Evolutionary conservation across 1,140 invertebrate species (phyloP), one percentile per base, ranked within the genome.

Genomic region (Drosophila albomicans): DNA sequence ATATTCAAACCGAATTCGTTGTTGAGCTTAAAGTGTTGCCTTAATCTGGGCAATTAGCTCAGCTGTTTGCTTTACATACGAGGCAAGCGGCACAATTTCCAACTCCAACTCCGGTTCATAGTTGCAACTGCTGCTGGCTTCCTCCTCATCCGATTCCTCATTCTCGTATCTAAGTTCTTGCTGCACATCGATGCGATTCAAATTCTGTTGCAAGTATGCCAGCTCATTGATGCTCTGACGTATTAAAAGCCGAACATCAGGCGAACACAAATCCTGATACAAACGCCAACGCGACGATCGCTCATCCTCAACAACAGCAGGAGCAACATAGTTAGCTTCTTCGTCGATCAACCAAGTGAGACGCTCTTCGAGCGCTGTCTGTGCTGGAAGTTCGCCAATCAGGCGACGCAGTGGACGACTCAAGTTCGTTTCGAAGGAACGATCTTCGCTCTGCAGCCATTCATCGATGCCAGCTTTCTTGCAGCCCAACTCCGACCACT

Each of bases 371-470:
- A 13, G 52, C 0, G 69, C 69, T 0, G 69, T 72, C 52, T 43
- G 25, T 0, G 62, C 20, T 1, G 69, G 69, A 16, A 51, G 16
- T 3, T 72, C 69, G 13, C 69, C 69, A 4, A 72, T 48, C 0
- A 72, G 28, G 1, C 62, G 69, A 0, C 69, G 69, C 1, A 72
- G 16, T 0, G 62, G 69, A 3, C 16, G 52, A 57, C 69, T 72
- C 1, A 72, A 28, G 0, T 48, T 30, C 4, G 69, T 66, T 8
- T 72, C 69, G 4, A 72, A 66, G 4, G 52, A 13, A 2, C 62
- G 69, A 66, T 72, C 69, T 62, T 58, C 69, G 4, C 6, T 32
- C 13, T 41, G 30, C 11, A 66, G 61, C 52, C 69, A 72, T 2
- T 32, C 62, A 4, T 58, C 28, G 3, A 58, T 32, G 10, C 65